Evolutionary conservation across 1,140 invertebrate genomes (phyloP), one percentile per base, ranked within the genome.

Genomic region (Planococcus citri): DNA sequence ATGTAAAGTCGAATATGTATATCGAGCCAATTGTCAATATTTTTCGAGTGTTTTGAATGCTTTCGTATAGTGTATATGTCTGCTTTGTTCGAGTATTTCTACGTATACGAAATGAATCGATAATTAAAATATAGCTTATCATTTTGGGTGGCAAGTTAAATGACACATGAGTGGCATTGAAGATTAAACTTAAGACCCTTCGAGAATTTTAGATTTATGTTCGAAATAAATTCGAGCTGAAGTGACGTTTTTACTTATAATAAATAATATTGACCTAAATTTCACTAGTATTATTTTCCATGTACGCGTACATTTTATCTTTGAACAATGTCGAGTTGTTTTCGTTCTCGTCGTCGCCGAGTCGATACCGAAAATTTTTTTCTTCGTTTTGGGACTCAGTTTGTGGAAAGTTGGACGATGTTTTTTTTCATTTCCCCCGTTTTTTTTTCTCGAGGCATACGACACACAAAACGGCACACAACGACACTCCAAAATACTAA

Each of bases 211-310:
- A 14, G 25, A 64, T 25, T 64, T 25, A 24, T 24, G 10, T 64
- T 27, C 10, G 24, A 17, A 25, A 25, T 24, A 64, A 25, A 64
- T 64, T 25, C 22, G 25, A 20, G n/a, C n/a, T n/a, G n/a, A n/a
- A 24, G 3, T 64, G 21, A 64, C 60, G 41, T 64, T 24, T 64
- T 64, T 64, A 64, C 21, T 64, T 64, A 51, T 17, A 64, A 64
- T 64, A 64, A 64, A 64, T 64, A 64, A 64, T 64, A 25, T 24
- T 64, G 60, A 64, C 60, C 60, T 64, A 64, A 22, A 64, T 64
- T 17, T 64, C 25, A 27, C 24, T 20, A 6, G 6, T 60, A 37
- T 37, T 37, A 14, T 37, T n/a, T n/a, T n/a, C n/a, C n/a, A n/a
- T n/a, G n/a, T n/a, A n/a, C n/a, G n/a, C n/a, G n/a, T n/a, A n/a